Base-by-base conservation (phyloP, 2,888 invertebrate species). In the Drosophila meridionalis region DNA sequence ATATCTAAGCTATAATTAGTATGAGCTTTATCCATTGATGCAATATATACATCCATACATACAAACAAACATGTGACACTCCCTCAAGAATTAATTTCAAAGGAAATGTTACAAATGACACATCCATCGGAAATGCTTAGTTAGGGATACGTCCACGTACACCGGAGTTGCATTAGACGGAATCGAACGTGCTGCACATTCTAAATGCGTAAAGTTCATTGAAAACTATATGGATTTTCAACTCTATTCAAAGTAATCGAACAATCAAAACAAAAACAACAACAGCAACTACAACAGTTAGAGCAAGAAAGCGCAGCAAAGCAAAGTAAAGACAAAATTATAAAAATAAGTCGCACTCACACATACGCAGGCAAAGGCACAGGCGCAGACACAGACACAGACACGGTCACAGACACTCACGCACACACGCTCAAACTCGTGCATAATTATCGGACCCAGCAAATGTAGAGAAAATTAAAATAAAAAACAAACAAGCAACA, bases 381-480 rank as follows among this genome's bases (percentile, higher is more conserved):
- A 53, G 47, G 48, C 38, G n/a, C n/a, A 20, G 20, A 50, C 28
- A 34, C 12, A 26, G 52, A 45, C 76, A 70, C 59, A 65, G 7
- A 11, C 55, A 65, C 59, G 63, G 7, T 6, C 55, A 65, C 4
- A 56, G 50, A 38, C 20, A 72, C 43, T 20, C 32, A 36, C 30
- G 26, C 59, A 53, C 26, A 20, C 28, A 32, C 58, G 38, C 77
- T 67, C 52, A 63, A 0, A 42, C 30, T 56, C n/a, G 69, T 73
- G 69, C 68, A 87, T 83, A 84, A 89, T 84, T 84, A 83, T 81
- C 74, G 71, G 76, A 64, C 65, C 67, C 53, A 73, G 73, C 70
- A 73, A 80, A 59, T 72, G 55, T 28, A 38, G 38, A 60, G 26
- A 45, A 38, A 48, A 60, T 47, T 50, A 30, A 66, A 60, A 85